Base-by-base conservation (phyloP, 1,140 invertebrate species). In the Eurosta solidaginis region DNA sequence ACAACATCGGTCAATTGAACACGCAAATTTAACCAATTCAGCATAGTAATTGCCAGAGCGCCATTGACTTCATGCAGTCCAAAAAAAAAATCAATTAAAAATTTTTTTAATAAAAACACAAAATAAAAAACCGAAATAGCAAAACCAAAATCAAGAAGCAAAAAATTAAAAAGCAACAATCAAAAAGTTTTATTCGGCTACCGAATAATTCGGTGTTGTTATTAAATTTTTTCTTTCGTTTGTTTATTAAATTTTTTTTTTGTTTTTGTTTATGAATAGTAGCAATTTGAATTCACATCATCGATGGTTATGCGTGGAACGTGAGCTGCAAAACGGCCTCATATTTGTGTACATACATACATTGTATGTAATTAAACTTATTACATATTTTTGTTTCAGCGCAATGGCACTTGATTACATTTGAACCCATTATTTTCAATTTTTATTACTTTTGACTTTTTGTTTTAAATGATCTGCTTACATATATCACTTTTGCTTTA, bases 1-100 rank as follows among this genome's bases (percentile, higher is more conserved):
- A 68, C 33, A 40, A 68, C 29, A 68, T 68, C 59, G 33, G 3
- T 36, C 59, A 68, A 68, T 68, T 68, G 33, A 36, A 29, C 33
- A 68, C 17, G 36, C 59, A 68, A 68, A 68, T 42, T 68, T 68
- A 22, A 68, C 59, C 59, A 68, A 68, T 68, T 68, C 59, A 68
- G 59, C 59, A 36, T 68, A 68, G 27, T 68, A 68, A 68, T 68
- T 68, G 59, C 59, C 50, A 54, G 20, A 54, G 50, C 25, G 50
- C 50, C 59, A 68, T 68, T 68, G 59, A 42, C 29, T 68, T 36
- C n/a, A 17, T 12, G 22, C 12, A 47, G n/a, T n/a, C n/a, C n/a
- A n/a, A n/a, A n/a, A n/a, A n/a, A n/a, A n/a, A n/a, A n/a, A n/a
- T n/a, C n/a, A n/a, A n/a, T n/a, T n/a, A n/a, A n/a, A n/a, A n/a